Percentiles rank a stretch among this genome's conserved stretches.
phyloP scores from a whole-genome alignment of 2,888 invertebrate species.

The Scelioninae gen. 1 region DNA sequence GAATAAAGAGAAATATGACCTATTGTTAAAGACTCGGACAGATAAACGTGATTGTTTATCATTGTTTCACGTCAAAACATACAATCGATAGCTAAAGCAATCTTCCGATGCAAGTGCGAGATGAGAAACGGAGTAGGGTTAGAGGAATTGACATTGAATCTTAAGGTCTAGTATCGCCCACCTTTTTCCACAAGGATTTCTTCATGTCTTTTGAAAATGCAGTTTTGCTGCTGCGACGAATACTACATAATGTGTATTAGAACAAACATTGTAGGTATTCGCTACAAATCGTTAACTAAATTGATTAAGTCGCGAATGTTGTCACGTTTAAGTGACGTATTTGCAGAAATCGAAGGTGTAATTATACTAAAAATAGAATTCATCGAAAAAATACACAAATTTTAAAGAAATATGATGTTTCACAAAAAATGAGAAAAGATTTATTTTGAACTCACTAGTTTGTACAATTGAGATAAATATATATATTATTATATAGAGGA shows the following conservation, averaged over 20 bases:
- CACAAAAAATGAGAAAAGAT: too few relatives aligned
- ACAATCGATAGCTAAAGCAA: conserved; percentile 21
- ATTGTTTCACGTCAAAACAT: background rate
- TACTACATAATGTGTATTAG: conserved; percentile 11
- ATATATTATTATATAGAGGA: too few relatives aligned
- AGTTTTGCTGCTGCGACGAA: conserved; percentile 46
- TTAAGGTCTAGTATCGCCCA: conserved; percentile 63
- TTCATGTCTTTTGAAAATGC: conserved; percentile 72
- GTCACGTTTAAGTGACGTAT: conserved; percentile 53
- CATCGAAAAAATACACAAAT: too few relatives aligned
- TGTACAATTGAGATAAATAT: too few relatives aligned
- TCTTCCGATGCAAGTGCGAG: background rate
- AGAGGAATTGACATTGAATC: conserved; percentile 45
- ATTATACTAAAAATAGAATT: too few relatives aligned
- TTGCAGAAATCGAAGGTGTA: too few relatives aligned
- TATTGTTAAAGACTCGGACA: background rate
- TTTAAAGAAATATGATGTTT: too few relatives aligned
- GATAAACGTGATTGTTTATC: conserved; percentile 11
- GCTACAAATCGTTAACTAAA: conserved; percentile 69
- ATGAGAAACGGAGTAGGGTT: conserved; percentile 27
- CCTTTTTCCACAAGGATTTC: conserved; percentile 75
- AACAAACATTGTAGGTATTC: conserved; percentile 76
- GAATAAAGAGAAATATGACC: too few relatives aligned
- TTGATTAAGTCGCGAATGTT: conserved; percentile 70
- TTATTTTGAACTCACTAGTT: too few relatives aligned